Evolutionary conservation across 1,140 invertebrate genomes (phyloP).

Genomic region (Drosophila hydei): DNA sequence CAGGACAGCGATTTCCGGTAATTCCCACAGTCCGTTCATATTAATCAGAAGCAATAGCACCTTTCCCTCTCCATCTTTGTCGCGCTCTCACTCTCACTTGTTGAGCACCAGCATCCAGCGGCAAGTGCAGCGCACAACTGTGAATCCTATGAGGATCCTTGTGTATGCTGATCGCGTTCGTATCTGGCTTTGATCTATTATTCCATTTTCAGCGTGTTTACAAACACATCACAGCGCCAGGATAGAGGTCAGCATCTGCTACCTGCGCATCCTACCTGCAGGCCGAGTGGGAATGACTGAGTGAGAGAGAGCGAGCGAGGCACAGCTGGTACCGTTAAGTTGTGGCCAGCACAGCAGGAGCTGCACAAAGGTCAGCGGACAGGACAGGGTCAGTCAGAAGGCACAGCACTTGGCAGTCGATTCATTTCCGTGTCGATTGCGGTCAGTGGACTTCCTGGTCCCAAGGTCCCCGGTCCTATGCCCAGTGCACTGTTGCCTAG

Average conservation of each 20-base stretch:
- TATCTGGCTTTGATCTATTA: conserved; percentile 77
- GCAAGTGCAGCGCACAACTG: conserved; percentile 13
- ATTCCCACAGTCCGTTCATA: conserved; percentile 39
- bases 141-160: conserved; percentile 8
- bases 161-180: conserved; percentile 45
- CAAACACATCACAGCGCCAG: conserved; percentile 72
- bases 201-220: conserved; percentile 76
- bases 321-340: conserved; percentile 75
- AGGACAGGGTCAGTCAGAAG: conserved; percentile 10
- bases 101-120: not conserved
- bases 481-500: not conserved
- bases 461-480: not conserved
- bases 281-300: too few relatives aligned
- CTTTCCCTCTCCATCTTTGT: not conserved
- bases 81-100: conserved; percentile 7
- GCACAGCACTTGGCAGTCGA: conserved; percentile 63
- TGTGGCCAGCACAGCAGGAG: conserved; percentile 17
- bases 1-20: conserved; percentile 43
- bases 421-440: conserved; percentile 71
- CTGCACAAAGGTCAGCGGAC: conserved; percentile 16
- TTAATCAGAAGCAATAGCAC: conserved; percentile 14
- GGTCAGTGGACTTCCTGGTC: conserved; percentile 70
- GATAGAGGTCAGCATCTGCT: conserved; percentile 6
- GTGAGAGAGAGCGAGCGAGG: not conserved
- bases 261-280: conserved; percentile 1